Percentiles rank a stretch among this genome's conserved stretches.
Conservation (phyloP, 2,888 invertebrate genomes). For the Zelleria hepariella region DNA sequence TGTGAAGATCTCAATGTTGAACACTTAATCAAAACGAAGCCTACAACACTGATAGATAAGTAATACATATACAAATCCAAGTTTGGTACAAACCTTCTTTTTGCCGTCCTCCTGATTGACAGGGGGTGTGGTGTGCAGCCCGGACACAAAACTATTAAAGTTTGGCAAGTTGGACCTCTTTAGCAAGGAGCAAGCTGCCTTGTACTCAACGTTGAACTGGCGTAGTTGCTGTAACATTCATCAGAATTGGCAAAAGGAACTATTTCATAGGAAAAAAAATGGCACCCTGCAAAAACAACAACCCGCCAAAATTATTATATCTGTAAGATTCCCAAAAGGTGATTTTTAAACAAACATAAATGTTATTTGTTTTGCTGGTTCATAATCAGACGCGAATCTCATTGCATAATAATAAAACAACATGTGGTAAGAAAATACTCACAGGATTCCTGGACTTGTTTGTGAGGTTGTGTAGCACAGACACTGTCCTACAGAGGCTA, state of each 20-base stretch:
- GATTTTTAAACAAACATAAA: neutral
- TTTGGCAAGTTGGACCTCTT: conserved; percentile 63
- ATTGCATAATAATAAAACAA: neutral
- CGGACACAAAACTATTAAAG: conserved; percentile 28
- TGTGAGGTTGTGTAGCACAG: conserved; percentile 41
- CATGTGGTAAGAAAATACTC: conserved; percentile 21
- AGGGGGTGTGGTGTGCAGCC: conserved; percentile 36
- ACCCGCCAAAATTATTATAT: conserved; percentile 13
- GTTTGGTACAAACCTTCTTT: conserved; percentile 34
- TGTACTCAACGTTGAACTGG: conserved; percentile 65
- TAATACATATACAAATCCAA: too few species aligned
- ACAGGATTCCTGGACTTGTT: conserved; percentile 44
- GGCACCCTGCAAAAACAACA: neutral
- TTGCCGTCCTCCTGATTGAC: conserved; percentile 29
- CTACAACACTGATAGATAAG: too few species aligned
- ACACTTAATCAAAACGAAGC: too few species aligned
- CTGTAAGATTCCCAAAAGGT: neutral
- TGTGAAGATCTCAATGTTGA: too few species aligned
- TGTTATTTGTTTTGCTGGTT: neutral
- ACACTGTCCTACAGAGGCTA: conserved; percentile 47
- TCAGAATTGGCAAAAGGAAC: neutral
- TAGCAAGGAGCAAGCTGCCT: conserved; percentile 67
- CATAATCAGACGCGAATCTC: conserved; percentile 6
- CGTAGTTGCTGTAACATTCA: conserved; percentile 32
- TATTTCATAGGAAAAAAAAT: neutral